Evolutionary conservation across 2,888 invertebrate species (phyloP).

Genomic region (Tetranychus truncatus): DNA sequence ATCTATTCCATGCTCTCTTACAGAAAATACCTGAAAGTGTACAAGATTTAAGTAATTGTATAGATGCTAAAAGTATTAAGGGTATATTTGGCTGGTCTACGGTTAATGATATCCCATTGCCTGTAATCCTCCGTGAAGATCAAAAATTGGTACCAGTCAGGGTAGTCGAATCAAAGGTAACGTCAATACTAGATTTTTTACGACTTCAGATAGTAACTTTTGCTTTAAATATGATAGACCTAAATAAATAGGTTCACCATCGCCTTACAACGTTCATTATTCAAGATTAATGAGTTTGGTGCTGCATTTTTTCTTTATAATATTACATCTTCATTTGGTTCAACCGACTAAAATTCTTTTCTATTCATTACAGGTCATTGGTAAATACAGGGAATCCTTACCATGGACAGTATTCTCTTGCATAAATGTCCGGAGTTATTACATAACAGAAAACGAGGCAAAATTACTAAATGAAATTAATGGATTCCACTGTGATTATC

Average conservation of each 20-base stretch:
- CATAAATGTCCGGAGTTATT: conserved; percentile 76
- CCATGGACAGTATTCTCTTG: conserved; percentile 77
- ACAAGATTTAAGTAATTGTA: conserved; percentile 20
- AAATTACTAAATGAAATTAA: conserved; percentile 80
- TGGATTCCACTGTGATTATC: conserved; percentile 68
- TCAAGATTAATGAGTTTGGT: neutral
- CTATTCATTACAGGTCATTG: conserved; percentile 38
- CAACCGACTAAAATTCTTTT: neutral
- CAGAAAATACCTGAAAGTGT: conserved; percentile 11
- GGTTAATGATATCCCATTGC: conserved; percentile 51
- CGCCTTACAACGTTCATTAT: no score
- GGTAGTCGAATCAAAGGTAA: conserved; percentile 71
- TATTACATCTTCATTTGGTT: neutral
- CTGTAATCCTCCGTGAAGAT: conserved; percentile 62
- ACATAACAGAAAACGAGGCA: conserved; percentile 74
- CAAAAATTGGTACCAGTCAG: conserved; percentile 82
- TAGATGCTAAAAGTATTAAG: conserved; percentile 35
- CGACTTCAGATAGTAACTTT: no score
- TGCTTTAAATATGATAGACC: no score
- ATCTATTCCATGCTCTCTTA: neutral
- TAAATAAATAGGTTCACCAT: no score
- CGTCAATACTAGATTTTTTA: conserved; percentile 5
- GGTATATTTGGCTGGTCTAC: conserved; percentile 72
- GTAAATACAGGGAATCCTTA: conserved; percentile 67
- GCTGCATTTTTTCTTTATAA: neutral